Conservation (phyloP, 2,888 invertebrate genomes). For the Macrosiphum euphorbiae region DNA sequence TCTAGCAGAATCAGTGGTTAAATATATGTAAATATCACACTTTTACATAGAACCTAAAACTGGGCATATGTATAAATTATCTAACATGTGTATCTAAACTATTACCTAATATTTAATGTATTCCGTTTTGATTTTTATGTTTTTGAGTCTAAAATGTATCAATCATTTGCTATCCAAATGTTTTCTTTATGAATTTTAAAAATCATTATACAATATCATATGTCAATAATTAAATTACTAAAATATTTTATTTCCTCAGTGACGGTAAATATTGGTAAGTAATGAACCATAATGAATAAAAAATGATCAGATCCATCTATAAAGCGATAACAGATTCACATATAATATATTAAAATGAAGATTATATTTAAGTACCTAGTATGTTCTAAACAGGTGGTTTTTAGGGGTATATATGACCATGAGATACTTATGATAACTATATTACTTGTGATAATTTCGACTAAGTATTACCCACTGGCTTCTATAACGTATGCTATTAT, state of each 20-base stretch:
- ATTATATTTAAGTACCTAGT: neutral
- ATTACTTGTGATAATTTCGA: neutral
- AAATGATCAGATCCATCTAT: neutral
- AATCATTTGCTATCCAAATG: neutral
- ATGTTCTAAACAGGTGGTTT: neutral
- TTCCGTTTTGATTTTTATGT: neutral
- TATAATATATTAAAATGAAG: neutral
- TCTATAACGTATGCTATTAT: neutral
- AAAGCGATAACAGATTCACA: neutral
- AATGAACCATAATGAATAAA: neutral
- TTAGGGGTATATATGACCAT: neutral
- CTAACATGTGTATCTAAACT: neutral
- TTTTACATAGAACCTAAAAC: neutral
- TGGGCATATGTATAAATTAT: neutral
- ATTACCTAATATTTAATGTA: neutral
- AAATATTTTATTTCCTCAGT: neutral
- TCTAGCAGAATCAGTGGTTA: neutral
- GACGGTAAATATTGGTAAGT: neutral
- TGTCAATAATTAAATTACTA: neutral
- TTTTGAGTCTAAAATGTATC: neutral
- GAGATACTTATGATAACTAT: no score
- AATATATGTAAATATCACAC: neutral
- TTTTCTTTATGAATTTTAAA: neutral
- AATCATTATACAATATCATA: neutral
- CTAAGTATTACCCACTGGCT: neutral